Evolutionary conservation across 2,797 vertebrate genomes (phyloP).

Genomic region (Manis pentadactyla): DNA sequence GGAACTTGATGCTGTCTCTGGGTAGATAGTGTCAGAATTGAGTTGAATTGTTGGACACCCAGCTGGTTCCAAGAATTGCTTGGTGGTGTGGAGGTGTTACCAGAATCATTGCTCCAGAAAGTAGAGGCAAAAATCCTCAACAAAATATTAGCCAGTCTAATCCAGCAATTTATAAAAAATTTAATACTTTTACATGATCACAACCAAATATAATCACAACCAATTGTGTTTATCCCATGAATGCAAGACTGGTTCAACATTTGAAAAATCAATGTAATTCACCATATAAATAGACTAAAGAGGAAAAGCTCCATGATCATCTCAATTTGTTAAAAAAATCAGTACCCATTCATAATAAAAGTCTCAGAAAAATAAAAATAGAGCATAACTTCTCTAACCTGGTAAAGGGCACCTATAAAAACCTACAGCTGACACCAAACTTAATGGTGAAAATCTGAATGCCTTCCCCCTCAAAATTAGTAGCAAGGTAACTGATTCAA

Average conservation of each 20-base stretch:
- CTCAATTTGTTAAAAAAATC: background rate
- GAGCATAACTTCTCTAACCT: background rate
- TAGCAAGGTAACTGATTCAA: background rate
- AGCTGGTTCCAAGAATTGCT: background rate
- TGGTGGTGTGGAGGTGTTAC: background rate
- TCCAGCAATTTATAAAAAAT: too few relatives aligned
- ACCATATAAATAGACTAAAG: background rate
- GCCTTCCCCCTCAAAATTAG: background rate
- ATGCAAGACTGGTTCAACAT: background rate
- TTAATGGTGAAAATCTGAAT: background rate
- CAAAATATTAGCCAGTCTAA: too few relatives aligned
- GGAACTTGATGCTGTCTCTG: background rate
- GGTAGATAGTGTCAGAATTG: too few relatives aligned
- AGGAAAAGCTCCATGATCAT: background rate
- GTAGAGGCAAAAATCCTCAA: too few relatives aligned
- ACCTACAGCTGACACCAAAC: background rate
- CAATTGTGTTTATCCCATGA: too few relatives aligned
- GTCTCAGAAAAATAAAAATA: background rate
- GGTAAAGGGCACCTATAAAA: background rate
- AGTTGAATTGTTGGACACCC: background rate
- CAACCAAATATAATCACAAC: too few relatives aligned
- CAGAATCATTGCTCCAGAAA: background rate
- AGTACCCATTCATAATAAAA: background rate
- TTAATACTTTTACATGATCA: too few relatives aligned
- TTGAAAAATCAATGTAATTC: background rate